Evolutionary conservation across 2,888 invertebrate species (phyloP), one percentile per base, ranked within the genome.

Genomic region (Leptura quadrifasciata): DNA sequence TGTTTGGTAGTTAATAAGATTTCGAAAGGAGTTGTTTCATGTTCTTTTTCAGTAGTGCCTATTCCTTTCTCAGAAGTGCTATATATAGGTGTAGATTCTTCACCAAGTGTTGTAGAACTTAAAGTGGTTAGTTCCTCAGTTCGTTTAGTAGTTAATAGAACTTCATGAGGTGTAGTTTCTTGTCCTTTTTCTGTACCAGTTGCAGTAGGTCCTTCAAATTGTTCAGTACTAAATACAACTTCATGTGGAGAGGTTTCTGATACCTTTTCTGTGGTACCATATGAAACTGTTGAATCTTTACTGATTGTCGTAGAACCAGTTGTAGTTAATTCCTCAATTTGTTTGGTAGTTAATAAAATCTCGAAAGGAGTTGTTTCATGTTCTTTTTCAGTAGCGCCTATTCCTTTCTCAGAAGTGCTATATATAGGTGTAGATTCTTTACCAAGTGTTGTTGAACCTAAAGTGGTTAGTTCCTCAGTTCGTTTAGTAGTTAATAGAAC

Each of bases 81-180:
- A 5, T 52, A 60, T 60, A 24, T 17, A 9, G 35, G 4, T 10
- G 58, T 70, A 31, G 21, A 17, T 67, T 52, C 67, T 47, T n/a
- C 6, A 67, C 8, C 17, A 18, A 67, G 20, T 67, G 6, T 17
- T 52, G 52, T 52, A 1, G 52, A 52, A 4, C 52, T 6, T 52
- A 21, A 5, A 39, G 76, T 78, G 12, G 69, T 68, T 27, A 79
- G 63, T 73, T 79, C 77, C 2, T 77, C 18, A 15, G 77, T 18
- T 75, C 76, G 76, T 70, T 71, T 31, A 54, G 79, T 39, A 21
- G 58, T 35, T 39, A 20, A 55, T 31, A 18, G 5, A 39, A 47
- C 65, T 63, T 17, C 18, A 39, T 63, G 39, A 10, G 31, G 17
- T 2, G 57, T 20, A 18, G 21, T 57, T 57, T 39, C 27, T 31